phyloP scores from a whole-genome alignment of 2,797 vertebrate genomes.

The Cyclopterus lumpus region DNA sequence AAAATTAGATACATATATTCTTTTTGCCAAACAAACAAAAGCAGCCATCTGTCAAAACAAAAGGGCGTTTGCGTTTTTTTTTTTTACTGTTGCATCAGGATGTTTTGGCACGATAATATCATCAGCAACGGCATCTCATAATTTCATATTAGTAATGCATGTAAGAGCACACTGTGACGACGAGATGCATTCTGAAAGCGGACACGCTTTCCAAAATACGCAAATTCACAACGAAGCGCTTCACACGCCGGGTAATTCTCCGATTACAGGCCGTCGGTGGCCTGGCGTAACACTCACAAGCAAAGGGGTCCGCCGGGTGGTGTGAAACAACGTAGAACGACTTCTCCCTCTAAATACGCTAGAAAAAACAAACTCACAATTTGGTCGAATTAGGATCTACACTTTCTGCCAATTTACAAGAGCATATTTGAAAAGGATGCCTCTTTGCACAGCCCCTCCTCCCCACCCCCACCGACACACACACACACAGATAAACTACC shows the following conservation, averaged over 20 bases:
- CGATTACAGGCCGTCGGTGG: slow-evolving; percentile 34
- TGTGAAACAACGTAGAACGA: slow-evolving; percentile 21
- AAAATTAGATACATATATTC: background rate
- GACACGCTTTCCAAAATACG: slow-evolving; percentile 51
- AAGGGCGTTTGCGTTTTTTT: slow-evolving; percentile 6
- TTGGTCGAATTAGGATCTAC: slow-evolving; percentile 31
- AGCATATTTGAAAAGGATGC: slow-evolving; percentile 18
- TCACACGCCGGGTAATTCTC: slow-evolving; percentile 44
- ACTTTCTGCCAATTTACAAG: slow-evolving; percentile 1
- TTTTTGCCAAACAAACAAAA: slow-evolving; percentile 50
- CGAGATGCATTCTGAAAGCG: slow-evolving; percentile 70
- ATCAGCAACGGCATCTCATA: slow-evolving; percentile 65
- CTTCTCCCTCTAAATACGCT: slow-evolving; percentile 17
- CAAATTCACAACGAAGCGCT: slow-evolving; percentile 57
- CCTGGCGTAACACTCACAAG: slow-evolving; percentile 21
- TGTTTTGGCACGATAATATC: slow-evolving; percentile 46
- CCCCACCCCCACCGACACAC: slow-evolving; percentile 12
- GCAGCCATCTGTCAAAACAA: slow-evolving; percentile 65
- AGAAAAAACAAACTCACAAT: slow-evolving; percentile 24
- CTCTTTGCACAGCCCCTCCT: slow-evolving; percentile 2
- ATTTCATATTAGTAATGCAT: slow-evolving; percentile 77
- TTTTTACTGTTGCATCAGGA: slow-evolving; percentile 23
- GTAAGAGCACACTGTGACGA: slow-evolving; percentile 69
- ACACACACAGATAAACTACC: slow-evolving; percentile 40
- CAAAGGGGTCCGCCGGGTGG: slow-evolving; percentile 5